These are phyloP conservation scores for Chaunax sp. DNA, from an alignment of 2,797 vertebrate genomes.

Conservation along the genomic window DNA sequence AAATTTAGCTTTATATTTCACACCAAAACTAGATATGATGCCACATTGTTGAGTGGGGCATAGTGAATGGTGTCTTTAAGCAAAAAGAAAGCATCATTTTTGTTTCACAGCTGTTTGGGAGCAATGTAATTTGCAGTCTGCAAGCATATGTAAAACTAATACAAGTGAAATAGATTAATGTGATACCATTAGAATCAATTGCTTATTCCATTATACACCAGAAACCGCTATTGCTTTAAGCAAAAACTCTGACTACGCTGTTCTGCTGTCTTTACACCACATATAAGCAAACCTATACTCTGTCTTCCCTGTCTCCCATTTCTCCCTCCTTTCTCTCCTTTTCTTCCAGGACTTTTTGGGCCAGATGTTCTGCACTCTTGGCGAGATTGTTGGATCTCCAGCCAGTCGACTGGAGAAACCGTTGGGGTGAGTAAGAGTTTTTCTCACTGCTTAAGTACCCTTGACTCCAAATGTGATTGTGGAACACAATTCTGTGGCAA, in stretches of 20 bases:
- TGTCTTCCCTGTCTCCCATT: neutral
- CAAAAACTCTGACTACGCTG: conserved; percentile 9
- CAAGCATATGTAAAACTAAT: neutral
- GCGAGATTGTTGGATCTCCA: conserved; percentile 94
- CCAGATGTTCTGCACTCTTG: conserved; percentile 94
- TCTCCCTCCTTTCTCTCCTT: conserved; percentile 1
- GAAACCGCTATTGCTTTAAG: neutral
- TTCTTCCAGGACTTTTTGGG: conserved; percentile 92
- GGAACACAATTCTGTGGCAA: conserved; percentile 22
- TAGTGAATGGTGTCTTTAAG: neutral
- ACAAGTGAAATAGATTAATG: neutral
- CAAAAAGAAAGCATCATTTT: neutral
- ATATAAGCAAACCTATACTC: conserved; percentile 5
- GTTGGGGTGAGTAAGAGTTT: conserved; percentile 87
- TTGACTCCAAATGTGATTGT: conserved; percentile 31
- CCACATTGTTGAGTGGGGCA: neutral
- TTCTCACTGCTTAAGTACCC: conserved; percentile 17
- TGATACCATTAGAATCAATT: neutral
- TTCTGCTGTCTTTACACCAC: conserved; percentile 19
- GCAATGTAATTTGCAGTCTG: neutral
- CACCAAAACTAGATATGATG: conserved; percentile 9
- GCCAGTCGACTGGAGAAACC: conserved; percentile 95
- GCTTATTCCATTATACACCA: neutral
- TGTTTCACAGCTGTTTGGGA: neutral
- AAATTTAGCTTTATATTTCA: conserved; percentile 5